Percentiles rank a stretch among this genome's conserved stretches.
Evolutionary conservation across 2,888 invertebrate species (phyloP).

Genomic region (Crossocerus cetratus): DNA sequence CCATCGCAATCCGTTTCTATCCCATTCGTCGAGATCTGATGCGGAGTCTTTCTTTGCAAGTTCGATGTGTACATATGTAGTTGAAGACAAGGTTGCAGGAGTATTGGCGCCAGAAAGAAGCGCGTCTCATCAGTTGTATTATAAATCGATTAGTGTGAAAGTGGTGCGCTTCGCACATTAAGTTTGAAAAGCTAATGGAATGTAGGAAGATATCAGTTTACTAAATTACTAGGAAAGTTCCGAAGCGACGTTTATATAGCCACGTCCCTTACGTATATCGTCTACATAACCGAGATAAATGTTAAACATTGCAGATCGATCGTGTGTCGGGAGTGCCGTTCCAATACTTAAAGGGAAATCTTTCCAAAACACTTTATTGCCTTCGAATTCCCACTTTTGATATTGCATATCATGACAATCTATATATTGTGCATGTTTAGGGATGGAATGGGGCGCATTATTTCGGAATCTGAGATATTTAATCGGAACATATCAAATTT

Average conservation of each 20-base stretch:
- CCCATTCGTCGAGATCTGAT: neutral
- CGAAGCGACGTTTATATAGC: neutral
- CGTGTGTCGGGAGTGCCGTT: too few species aligned
- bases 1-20: constrained; percentile 26
- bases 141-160: too few species aligned
- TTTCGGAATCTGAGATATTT: neutral
- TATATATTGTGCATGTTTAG: neutral
- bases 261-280: neutral
- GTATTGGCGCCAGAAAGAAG: too few species aligned
- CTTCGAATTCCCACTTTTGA: neutral
- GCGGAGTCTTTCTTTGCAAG: neutral
- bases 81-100: too few species aligned
- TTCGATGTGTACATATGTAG: neutral
- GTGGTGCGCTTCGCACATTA: too few species aligned
- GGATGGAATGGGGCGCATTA: neutral
- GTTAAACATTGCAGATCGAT: too few species aligned
- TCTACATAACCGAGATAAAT: too few species aligned
- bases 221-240: neutral
- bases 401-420: constrained; percentile 6
- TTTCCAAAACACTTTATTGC: constrained; percentile 3
- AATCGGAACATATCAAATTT: neutral
- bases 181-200: too few species aligned
- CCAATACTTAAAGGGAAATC: constrained; percentile 16
- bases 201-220: too few species aligned
- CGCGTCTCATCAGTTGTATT: too few species aligned